Conservation (phyloP, 2,113 vertebrate species). For the Burhinus oedicnemus region DNA sequence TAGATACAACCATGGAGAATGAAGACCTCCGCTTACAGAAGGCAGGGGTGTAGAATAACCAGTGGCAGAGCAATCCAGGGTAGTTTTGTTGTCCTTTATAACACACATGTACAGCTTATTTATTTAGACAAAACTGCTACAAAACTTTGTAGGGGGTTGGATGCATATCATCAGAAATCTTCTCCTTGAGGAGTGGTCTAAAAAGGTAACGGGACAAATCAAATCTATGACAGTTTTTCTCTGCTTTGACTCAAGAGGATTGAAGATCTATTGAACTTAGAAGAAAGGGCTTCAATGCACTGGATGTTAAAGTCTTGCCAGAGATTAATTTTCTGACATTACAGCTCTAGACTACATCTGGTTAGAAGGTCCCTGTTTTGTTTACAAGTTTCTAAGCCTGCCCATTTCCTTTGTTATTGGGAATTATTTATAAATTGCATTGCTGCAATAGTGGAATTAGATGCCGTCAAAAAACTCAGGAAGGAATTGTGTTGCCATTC, state of each 20-base stretch:
- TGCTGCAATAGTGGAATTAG: neutral
- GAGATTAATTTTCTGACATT: neutral
- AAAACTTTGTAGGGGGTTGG: neutral
- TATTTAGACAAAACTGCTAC: neutral
- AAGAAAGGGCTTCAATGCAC: neutral
- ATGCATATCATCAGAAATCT: neutral
- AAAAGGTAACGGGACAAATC: neutral
- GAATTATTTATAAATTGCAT: neutral
- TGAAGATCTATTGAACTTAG: neutral
- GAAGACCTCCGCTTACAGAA: neutral
- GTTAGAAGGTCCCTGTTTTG: neutral
- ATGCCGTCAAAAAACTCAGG: neutral
- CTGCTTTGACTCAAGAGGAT: neutral
- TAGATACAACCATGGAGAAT: neutral
- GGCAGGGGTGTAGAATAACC: neutral
- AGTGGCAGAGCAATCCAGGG: neutral
- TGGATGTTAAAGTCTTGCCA: neutral
- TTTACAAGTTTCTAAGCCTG: neutral
- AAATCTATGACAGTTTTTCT: neutral
- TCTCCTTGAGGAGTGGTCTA: neutral
- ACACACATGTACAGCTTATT: neutral
- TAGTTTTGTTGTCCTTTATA: neutral
- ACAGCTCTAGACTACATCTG: neutral
- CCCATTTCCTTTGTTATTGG: neutral
- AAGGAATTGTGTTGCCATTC: neutral